Conservation (phyloP, 2,797 vertebrate species). For the Echeneis naucrates region DNA sequence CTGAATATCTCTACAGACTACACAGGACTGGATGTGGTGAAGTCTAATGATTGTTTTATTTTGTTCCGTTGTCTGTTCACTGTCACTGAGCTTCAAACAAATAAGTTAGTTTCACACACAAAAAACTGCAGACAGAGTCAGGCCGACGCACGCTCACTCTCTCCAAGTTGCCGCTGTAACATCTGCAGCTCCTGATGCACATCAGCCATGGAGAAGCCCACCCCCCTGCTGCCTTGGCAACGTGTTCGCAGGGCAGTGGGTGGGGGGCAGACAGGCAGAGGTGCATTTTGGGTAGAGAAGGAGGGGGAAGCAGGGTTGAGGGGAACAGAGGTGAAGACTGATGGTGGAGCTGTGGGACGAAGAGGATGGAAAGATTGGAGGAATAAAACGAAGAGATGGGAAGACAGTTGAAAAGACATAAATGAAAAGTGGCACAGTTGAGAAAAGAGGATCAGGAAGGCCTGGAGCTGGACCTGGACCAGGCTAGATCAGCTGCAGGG, state of each 20-base stretch:
- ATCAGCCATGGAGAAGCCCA: slow-evolving; percentile 88
- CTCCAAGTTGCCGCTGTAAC: slow-evolving; percentile 91
- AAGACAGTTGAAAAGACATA: background rate
- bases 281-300: slow-evolving; percentile 49
- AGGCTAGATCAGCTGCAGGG: background rate
- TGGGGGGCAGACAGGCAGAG: slow-evolving; percentile 68
- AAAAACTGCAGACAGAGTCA: background rate
- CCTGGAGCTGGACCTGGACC: background rate
- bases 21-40: too few relatives aligned
- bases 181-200: slow-evolving; percentile 94
- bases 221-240: slow-evolving; percentile 72
- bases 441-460: background rate
- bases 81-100: background rate
- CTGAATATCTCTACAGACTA: too few relatives aligned
- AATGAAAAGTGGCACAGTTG: background rate
- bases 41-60: background rate
- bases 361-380: background rate
- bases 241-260: slow-evolving; percentile 58
- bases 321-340: slow-evolving; percentile 63
- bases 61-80: too few relatives aligned
- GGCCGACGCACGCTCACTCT: slow-evolving; percentile 82
- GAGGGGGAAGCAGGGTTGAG: slow-evolving; percentile 45
- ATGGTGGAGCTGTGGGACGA: slow-evolving; percentile 43
- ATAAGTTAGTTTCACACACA: slow-evolving; percentile 8
- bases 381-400: slow-evolving; percentile 4